Conservation (phyloP, 2,888 invertebrate genomes). For the Heliconius hortense region DNA sequence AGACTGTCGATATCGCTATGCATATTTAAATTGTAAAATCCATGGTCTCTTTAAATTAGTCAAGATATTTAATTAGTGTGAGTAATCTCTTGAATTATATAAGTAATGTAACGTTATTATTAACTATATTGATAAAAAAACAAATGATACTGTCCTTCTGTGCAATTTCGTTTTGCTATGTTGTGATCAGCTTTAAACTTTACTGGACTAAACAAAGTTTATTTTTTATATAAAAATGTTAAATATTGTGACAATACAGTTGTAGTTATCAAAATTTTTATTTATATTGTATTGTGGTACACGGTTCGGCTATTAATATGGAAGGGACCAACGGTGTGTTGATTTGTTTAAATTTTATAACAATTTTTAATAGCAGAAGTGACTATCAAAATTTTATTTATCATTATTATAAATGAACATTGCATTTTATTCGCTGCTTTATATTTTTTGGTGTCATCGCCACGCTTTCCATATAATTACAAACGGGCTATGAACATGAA, state of each 20-base stretch:
- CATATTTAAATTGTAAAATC: constrained; percentile 79
- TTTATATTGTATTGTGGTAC: constrained; percentile 56
- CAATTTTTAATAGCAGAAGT: constrained; percentile 55
- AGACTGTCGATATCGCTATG: constrained; percentile 82
- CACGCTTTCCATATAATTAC: constrained; percentile 56
- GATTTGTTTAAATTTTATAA: constrained; percentile 51
- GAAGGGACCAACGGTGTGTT: constrained; percentile 76
- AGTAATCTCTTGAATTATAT: constrained; percentile 74
- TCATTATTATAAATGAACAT: constrained; percentile 56
- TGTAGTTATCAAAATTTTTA: constrained; percentile 67
- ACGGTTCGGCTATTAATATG: constrained; percentile 69
- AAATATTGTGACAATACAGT: constrained; percentile 77
- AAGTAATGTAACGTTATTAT: constrained; percentile 68
- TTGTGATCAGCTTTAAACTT: constrained; percentile 80
- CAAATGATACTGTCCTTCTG: constrained; percentile 73
- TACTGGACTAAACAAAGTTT: constrained; percentile 75
- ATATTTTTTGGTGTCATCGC: constrained; percentile 57
- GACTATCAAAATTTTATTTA: constrained; percentile 50
- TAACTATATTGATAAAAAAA: constrained; percentile 62
- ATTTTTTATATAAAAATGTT: constrained; percentile 75
- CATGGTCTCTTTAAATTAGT: constrained; percentile 80
- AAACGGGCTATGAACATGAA: constrained; percentile 74
- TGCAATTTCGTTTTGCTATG: constrained; percentile 79
- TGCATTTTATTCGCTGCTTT: constrained; percentile 66
- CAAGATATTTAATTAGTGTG: constrained; percentile 80